Evolutionary conservation across 2,888 invertebrate genomes (phyloP).

Genomic region (Mimachlamys varia): DNA sequence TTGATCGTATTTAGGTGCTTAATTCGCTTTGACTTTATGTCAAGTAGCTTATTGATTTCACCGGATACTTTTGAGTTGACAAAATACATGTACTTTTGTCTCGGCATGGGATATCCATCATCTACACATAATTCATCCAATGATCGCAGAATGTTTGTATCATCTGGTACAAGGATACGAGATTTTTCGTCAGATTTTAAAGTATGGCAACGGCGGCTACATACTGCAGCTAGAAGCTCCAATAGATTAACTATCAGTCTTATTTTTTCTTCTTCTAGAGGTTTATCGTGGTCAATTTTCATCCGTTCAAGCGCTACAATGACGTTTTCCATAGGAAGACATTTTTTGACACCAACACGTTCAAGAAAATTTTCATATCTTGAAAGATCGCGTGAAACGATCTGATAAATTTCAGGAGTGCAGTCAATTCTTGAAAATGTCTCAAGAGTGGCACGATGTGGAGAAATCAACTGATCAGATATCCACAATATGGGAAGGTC

Average conservation of each 20-base stretch:
- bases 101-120: constrained; percentile 32
- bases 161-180: constrained; percentile 42
- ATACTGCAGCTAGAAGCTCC: not conserved
- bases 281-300: not conserved
- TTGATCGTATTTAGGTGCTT: constrained; percentile 10
- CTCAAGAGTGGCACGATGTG: not conserved
- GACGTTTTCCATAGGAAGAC: not conserved
- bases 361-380: not conserved
- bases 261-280: not conserved
- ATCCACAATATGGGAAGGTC: not conserved
- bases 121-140: constrained; percentile 39
- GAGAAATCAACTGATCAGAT: not conserved
- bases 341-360: not conserved
- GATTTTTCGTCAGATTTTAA: not conserved
- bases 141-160: constrained; percentile 24
- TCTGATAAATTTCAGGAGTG: not conserved
- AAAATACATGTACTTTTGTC: constrained; percentile 43
- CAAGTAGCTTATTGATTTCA: constrained; percentile 33
- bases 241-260: not conserved
- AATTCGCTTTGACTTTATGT: constrained; percentile 41
- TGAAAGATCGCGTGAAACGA: not conserved
- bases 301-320: not conserved
- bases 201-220: not conserved
- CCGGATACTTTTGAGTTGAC: constrained; percentile 36
- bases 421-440: not conserved